Conservation (phyloP, 2,113 vertebrate genomes). For the Noturus placidus region DNA sequence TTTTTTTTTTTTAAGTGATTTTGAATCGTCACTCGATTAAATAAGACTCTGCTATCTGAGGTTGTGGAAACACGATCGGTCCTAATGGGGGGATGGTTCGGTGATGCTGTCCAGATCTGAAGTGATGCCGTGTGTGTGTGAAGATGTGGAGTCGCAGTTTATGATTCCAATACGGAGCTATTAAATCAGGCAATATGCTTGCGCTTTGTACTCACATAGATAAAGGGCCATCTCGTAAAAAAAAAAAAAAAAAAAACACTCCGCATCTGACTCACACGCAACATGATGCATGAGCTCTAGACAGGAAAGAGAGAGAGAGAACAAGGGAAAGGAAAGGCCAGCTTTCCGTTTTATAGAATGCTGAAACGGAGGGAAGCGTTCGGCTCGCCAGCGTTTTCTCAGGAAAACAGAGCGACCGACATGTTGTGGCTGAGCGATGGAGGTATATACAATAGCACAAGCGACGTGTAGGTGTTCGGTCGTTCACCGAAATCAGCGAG, state of each 20-base stretch:
- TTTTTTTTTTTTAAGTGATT: conserved; percentile 50
- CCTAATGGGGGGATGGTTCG: conserved; percentile 44
- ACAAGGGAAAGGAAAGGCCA: conserved; percentile 14
- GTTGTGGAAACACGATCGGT: conserved; percentile 58
- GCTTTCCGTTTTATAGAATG: conserved; percentile 23
- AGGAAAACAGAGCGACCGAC: conserved; percentile 16
- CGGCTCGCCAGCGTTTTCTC: not conserved
- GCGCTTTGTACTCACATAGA: conserved; percentile 51
- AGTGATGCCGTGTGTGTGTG: conserved; percentile 26
- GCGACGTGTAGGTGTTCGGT: not conserved
- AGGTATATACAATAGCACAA: conserved; percentile 23
- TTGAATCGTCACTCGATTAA: conserved; percentile 54
- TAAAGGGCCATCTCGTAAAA: conserved; percentile 28
- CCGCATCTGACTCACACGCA: not conserved
- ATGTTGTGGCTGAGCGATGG: not conserved
- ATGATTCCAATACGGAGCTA: conserved; percentile 43
- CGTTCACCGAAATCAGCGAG: conserved; percentile 23
- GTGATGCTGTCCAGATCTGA: conserved; percentile 48
- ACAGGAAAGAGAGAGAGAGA: conserved; percentile 3
- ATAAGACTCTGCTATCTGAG: conserved; percentile 49
- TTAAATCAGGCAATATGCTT: conserved; percentile 52
- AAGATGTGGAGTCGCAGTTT: conserved; percentile 3
- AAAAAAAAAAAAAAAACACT: conserved; percentile 11
- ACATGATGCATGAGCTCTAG: conserved; percentile 1
- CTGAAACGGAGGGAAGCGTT: conserved; percentile 14